A percentile compares a stretch with the other conserved stretches of the same genome.
These are phyloP conservation scores for Pogonomyrmex barbatus DNA, from an alignment of 1,140 invertebrate species.

Conservation along the genomic window DNA sequence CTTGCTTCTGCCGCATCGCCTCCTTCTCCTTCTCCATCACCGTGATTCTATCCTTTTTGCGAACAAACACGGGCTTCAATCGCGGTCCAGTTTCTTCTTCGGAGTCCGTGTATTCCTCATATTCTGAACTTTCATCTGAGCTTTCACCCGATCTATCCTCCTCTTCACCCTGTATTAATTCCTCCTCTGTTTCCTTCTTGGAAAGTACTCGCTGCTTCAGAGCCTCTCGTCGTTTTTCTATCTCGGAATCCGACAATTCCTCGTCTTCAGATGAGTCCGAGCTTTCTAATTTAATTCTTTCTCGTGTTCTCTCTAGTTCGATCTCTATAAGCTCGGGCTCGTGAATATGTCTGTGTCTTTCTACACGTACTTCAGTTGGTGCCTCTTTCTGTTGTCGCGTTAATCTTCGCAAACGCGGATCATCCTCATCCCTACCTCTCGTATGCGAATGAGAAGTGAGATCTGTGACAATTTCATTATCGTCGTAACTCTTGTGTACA, in stretches of 20 bases:
- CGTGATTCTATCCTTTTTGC: slow-evolving; percentile 97
- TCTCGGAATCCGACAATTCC: slow-evolving; percentile 92
- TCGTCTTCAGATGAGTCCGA: slow-evolving; percentile 89
- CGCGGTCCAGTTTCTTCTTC: slow-evolving; percentile 95
- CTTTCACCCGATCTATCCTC: slow-evolving; percentile 93
- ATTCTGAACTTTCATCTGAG: slow-evolving; percentile 92
- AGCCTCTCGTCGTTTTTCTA: slow-evolving; percentile 92
- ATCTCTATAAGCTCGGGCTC: slow-evolving; percentile 92
- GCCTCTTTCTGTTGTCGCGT: slow-evolving; percentile 87
- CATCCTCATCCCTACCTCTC: slow-evolving; percentile 88
- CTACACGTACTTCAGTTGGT: slow-evolving; percentile 86
- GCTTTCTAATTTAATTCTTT: slow-evolving; percentile 82
- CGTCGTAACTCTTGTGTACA: slow-evolving; percentile 78
- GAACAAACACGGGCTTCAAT: slow-evolving; percentile 98
- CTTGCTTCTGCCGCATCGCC: slow-evolving; percentile 92
- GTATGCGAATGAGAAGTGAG: slow-evolving; percentile 73
- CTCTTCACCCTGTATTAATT: slow-evolving; percentile 88
- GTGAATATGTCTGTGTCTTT: slow-evolving; percentile 88
- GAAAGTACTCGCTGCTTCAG: slow-evolving; percentile 90
- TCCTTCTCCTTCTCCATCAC: slow-evolving; percentile 97
- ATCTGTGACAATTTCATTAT: slow-evolving; percentile 61
- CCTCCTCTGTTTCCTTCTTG: slow-evolving; percentile 89
- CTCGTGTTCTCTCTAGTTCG: slow-evolving; percentile 79
- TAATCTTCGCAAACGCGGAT: slow-evolving; percentile 91
- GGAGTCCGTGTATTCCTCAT: slow-evolving; percentile 96